Evolutionary conservation across 1,140 invertebrate genomes (phyloP), one percentile per base, ranked within the genome.

Genomic region (Drosophila funebris): DNA sequence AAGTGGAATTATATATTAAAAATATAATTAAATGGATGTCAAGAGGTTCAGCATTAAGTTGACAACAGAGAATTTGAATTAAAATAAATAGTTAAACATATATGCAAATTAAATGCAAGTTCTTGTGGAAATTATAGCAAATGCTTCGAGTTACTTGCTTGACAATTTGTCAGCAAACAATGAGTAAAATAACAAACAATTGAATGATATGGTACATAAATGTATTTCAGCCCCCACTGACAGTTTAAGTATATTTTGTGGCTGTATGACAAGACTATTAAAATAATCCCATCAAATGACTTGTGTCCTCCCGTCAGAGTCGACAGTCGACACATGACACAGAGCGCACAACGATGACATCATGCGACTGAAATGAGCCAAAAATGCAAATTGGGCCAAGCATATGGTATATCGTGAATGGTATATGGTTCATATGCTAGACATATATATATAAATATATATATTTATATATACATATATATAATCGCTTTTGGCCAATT

Each of bases 301-400:
- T 69, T 41, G 58, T 50, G 58, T 76, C 53, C 58, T 57, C 50
- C 43, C 39, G 63, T 60, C 61, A 68, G 50, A 53, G 37, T 41
- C 29, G 14, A 36, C 31, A 53, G 37, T 41, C 29, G 14, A 36
- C 31, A 50, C 52, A 46, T 44, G 37, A n/a, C n/a, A n/a, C 13
- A 31, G 39, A 43, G 24, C 60, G 54, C 44, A 54, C 69, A 87
- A 66, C 63, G 46, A 77, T 85, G 82, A 87, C 83, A 85, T 85
- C 82, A 85, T 78, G 67, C 58, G 14, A 36, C 31, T 14, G 60
- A 53, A 60, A 52, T 41, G 29, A 61, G 62, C 77, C 46, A 50
- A 53, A 78, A 63, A 56, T 82, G 83, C 78, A 70, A 85, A 85
- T 78, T 75, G 82, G 77, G 63, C 44, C 69, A 62, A 44, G 61